Conservation (phyloP, 2,888 invertebrate genomes). For the Troides oblongomaculatus region DNA sequence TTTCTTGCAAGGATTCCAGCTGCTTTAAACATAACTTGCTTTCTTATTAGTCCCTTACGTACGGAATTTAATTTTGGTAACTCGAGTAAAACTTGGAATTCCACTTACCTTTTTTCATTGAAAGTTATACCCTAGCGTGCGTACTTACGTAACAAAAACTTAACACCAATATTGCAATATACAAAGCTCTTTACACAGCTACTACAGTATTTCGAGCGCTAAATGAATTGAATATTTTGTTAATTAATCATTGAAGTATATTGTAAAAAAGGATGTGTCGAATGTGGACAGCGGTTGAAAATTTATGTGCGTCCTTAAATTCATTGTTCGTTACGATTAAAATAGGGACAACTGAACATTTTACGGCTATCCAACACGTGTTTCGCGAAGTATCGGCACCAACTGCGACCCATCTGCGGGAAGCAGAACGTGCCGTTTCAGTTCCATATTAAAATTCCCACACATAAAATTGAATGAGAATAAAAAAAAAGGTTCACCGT, state of each 20-base stretch:
- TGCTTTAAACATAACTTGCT: constrained; percentile 72
- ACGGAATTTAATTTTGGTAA: constrained; percentile 60
- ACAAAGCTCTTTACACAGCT: background rate
- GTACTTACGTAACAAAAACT: too few relatives aligned
- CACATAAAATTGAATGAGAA: constrained; percentile 74
- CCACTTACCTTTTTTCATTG: constrained; percentile 29
- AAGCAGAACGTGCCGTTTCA: constrained; percentile 74
- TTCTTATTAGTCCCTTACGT: constrained; percentile 72
- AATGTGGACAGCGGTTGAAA: constrained; percentile 17
- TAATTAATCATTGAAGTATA: background rate
- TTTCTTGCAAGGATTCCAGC: constrained; percentile 75
- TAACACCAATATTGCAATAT: too few relatives aligned
- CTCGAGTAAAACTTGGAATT: constrained; percentile 32
- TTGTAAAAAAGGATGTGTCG: constrained; percentile 1
- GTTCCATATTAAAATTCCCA: constrained; percentile 76
- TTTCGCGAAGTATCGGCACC: constrained; percentile 63
- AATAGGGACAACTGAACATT: constrained; percentile 44
- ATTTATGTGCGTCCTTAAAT: constrained; percentile 23
- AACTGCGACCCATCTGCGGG: constrained; percentile 71
- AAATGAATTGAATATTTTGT: background rate
- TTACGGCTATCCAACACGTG: constrained; percentile 63
- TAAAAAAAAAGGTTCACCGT: constrained; percentile 66
- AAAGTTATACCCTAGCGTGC: constrained; percentile 4
- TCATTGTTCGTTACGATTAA: constrained; percentile 34
- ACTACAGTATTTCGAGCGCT: background rate